A percentile compares a stretch with the other conserved stretches of the same genome.
These are phyloP conservation scores for Ptychoptera albimana DNA, from an alignment of 2,888 invertebrate species.

Conservation along the genomic window DNA sequence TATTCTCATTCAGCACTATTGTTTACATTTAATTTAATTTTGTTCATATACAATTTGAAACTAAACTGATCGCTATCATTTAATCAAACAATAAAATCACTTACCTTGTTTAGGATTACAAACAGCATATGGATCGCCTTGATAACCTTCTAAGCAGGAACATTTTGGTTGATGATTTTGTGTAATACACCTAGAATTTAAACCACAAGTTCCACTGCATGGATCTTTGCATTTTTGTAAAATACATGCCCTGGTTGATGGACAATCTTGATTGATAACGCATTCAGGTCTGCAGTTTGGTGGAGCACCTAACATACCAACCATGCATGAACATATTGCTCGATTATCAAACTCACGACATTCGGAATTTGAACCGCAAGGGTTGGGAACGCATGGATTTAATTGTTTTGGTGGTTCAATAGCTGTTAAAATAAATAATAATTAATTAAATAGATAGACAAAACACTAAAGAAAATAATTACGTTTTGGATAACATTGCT, in stretches of 20 bases:
- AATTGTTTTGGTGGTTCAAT: slow-evolving; percentile 30
- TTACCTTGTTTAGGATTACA: slow-evolving; percentile 46
- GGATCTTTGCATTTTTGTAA: slow-evolving; percentile 57
- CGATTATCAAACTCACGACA: slow-evolving; percentile 50
- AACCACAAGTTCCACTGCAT: slow-evolving; percentile 58
- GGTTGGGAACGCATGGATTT: slow-evolving; percentile 52
- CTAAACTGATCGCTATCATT: neutral
- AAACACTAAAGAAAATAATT: slow-evolving; percentile 6
- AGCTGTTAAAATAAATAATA: slow-evolving; percentile 19
- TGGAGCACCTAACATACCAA: slow-evolving; percentile 60
- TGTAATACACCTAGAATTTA: slow-evolving; percentile 50
- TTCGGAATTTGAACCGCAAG: slow-evolving; percentile 62
- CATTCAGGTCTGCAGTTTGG: slow-evolving; percentile 67
- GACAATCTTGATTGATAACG: slow-evolving; percentile 54
- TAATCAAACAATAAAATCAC: slow-evolving; percentile 19
- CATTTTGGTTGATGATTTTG: slow-evolving; percentile 59
- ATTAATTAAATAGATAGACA: neutral
- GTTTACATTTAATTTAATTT: slow-evolving; percentile 21
- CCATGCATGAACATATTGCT: slow-evolving; percentile 58
- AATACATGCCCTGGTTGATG: slow-evolving; percentile 53
- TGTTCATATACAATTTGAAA: neutral
- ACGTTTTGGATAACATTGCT: slow-evolving; percentile 39
- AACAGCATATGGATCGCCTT: slow-evolving; percentile 66
- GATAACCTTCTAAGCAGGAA: slow-evolving; percentile 49
- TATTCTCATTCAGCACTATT: slow-evolving; percentile 36